Evolutionary conservation across 2,888 invertebrate genomes (phyloP).

Genomic region (Papilio elwesi): DNA sequence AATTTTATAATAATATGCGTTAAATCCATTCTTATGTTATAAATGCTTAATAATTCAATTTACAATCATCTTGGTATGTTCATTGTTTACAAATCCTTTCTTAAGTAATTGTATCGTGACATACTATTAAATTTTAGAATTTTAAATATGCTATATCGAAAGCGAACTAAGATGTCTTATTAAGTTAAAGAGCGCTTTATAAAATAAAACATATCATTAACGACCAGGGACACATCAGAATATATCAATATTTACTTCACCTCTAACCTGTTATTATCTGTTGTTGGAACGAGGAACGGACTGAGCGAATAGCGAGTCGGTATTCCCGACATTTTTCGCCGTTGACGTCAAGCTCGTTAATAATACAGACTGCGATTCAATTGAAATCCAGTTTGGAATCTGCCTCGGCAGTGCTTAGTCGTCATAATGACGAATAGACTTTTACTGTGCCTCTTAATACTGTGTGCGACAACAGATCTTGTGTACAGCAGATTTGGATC

Average conservation of each 20-base stretch:
- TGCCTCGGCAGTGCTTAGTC: constrained; percentile 51
- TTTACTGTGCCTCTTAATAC: constrained; percentile 66
- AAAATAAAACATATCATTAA: background rate
- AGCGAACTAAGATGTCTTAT: constrained; percentile 15
- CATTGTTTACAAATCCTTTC: background rate
- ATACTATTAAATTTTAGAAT: no score
- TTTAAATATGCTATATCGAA: background rate
- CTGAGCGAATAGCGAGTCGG: constrained; percentile 26
- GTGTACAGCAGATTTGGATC: constrained; percentile 55
- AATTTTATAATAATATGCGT: background rate
- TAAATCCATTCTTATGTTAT: background rate
- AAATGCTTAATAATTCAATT: background rate
- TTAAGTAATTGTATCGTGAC: background rate
- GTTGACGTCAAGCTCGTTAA: constrained; percentile 50
- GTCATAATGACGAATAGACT: constrained; percentile 66
- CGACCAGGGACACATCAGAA: background rate
- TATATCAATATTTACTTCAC: constrained; percentile 37
- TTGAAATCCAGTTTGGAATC: constrained; percentile 49
- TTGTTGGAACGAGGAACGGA: background rate
- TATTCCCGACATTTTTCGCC: constrained; percentile 50
- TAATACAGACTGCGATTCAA: constrained; percentile 47
- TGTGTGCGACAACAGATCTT: constrained; percentile 55
- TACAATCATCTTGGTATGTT: background rate
- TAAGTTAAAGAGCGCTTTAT: background rate
- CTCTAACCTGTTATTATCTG: constrained; percentile 32